phyloP scores from a whole-genome alignment of 2,888 invertebrate genomes.

The Apotomis betuletana region DNA sequence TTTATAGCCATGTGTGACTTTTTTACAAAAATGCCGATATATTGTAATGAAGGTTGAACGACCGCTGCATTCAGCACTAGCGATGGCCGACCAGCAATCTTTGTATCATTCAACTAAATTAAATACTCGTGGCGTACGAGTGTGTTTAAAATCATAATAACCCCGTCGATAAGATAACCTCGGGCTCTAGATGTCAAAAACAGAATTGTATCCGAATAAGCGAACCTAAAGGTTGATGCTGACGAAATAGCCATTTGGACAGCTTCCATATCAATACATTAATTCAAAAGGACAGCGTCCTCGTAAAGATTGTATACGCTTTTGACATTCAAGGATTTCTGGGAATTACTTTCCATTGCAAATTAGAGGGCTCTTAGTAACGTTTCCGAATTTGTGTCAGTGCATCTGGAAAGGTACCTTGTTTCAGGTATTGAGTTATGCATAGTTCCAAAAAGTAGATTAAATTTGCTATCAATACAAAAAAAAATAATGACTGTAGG shows the following conservation, averaged over 20 bases:
- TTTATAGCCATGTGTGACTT: constrained; percentile 25
- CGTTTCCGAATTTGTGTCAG: too few relatives aligned
- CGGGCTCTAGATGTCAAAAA: constrained; percentile 15
- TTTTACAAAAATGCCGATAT: constrained; percentile 53
- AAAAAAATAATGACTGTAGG: too few relatives aligned
- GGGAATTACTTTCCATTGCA: neutral
- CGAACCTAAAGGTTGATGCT: neutral
- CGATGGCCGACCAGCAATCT: constrained; percentile 58
- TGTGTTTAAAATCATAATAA: constrained; percentile 28
- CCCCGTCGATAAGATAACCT: constrained; percentile 28
- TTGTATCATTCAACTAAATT: constrained; percentile 47
- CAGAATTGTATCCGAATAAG: constrained; percentile 12
- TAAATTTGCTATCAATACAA: too few relatives aligned
- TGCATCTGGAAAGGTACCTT: too few relatives aligned
- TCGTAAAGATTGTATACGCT: neutral
- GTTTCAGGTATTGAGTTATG: too few relatives aligned
- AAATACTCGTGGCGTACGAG: constrained; percentile 13
- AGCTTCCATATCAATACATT: neutral
- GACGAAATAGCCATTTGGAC: neutral
- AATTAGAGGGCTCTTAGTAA: too few relatives aligned
- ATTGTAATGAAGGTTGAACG: constrained; percentile 70
- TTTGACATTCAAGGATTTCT: neutral
- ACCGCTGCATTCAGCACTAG: constrained; percentile 62
- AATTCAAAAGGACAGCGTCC: neutral
- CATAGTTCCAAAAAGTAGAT: too few relatives aligned